A percentile compares a stretch with the other conserved stretches of the same genome.
Evolutionary conservation across 2,888 invertebrate species (phyloP).

Genomic region (Barypeithes pellucidus): DNA sequence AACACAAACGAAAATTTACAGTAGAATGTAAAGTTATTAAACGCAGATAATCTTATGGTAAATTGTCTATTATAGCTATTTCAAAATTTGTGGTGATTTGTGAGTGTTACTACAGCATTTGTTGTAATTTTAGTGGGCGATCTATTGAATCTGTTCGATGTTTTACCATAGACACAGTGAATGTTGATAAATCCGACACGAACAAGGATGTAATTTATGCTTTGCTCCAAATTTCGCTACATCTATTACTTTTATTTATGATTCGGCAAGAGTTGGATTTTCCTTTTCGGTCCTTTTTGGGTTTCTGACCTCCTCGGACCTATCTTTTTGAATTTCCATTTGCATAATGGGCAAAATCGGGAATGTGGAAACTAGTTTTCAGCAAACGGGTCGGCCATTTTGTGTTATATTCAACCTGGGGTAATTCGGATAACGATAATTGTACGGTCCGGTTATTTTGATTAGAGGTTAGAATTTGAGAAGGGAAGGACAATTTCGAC

Average conservation of each 20-base stretch:
- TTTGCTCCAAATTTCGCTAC: slow-evolving; percentile 5
- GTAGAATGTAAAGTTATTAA: too few relatives aligned
- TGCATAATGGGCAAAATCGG: slow-evolving; percentile 1
- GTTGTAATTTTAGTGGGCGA: too few relatives aligned
- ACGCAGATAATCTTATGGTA: too few relatives aligned
- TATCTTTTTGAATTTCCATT: background rate
- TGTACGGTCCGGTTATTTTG: background rate
- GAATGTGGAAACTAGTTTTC: background rate
- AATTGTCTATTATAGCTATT: too few relatives aligned
- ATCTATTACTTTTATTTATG: slow-evolving; percentile 26
- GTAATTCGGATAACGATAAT: background rate
- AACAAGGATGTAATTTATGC: slow-evolving; percentile 21
- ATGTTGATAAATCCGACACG: slow-evolving; percentile 11
- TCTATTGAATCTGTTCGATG: background rate
- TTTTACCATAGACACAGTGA: background rate
- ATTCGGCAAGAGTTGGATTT: slow-evolving; percentile 14
- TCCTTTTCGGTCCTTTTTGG: slow-evolving; percentile 20
- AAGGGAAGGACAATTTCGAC: too few relatives aligned
- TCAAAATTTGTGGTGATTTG: too few relatives aligned
- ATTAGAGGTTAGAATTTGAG: too few relatives aligned
- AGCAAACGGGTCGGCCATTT: background rate
- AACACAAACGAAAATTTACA: too few relatives aligned
- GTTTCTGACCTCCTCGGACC: background rate
- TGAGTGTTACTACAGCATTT: too few relatives aligned
- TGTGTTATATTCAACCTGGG: background rate